Evolutionary conservation across 1,140 invertebrate species (phyloP).

Genomic region (Homarus americanus): DNA sequence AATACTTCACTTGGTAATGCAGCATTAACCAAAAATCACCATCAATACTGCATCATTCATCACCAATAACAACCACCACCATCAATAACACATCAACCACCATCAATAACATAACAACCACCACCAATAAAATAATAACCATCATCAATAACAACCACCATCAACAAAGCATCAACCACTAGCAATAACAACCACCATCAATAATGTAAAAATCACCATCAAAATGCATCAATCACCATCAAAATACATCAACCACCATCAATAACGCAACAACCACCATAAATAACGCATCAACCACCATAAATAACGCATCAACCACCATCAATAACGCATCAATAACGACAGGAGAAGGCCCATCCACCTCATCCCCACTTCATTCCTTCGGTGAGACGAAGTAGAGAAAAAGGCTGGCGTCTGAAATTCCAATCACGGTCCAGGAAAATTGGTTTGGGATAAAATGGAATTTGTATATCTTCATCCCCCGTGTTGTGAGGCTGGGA

Average conservation of each 20-base stretch:
- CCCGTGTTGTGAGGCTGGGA: no score
- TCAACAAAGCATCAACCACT: no score
- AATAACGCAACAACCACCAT: neutral
- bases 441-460: slow-evolving; percentile 13
- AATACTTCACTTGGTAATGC: no score
- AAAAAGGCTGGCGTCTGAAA: neutral
- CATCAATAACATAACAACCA: no score
- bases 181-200: neutral
- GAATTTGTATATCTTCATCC: neutral
- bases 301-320: neutral
- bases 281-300: neutral
- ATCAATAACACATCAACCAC: no score
- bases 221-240: no score
- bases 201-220: no score
- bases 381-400: neutral
- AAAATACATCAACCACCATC: neutral
- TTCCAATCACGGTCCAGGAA: neutral
- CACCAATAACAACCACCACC: no score
- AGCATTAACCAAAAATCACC: no score
- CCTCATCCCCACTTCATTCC: neutral
- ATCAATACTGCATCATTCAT: no score
- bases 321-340: neutral
- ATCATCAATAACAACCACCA: no score
- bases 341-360: neutral
- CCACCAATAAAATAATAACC: no score